Evolutionary conservation across 1,140 invertebrate genomes (phyloP).

Genomic region (Penaeus vannamei): DNA sequence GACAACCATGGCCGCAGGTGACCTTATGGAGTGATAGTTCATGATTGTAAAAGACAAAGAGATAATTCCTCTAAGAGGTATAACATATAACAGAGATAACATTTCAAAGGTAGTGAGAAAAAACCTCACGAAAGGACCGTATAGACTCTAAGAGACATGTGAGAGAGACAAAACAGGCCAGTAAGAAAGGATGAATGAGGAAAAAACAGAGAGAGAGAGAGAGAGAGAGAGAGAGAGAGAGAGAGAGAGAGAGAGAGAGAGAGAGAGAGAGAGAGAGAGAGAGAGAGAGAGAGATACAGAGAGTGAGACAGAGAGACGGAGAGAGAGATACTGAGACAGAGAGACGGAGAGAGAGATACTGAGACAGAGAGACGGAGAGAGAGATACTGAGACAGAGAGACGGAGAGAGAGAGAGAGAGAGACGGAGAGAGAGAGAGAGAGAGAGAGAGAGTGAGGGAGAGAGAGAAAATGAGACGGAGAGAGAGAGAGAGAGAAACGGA

Average conservation of each 20-base stretch:
- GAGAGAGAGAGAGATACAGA: too few relatives aligned
- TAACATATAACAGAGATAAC: slow-evolving; percentile 6
- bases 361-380: slow-evolving; percentile 69
- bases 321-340: slow-evolving; percentile 47
- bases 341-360: neutral
- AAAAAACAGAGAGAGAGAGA: neutral
- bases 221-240: slow-evolving; percentile 48
- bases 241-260: slow-evolving; percentile 65
- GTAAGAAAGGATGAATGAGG: too few relatives aligned
- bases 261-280: slow-evolving; percentile 69
- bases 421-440: slow-evolving; percentile 19
- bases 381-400: slow-evolving; percentile 45
- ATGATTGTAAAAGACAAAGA: slow-evolving; percentile 57
- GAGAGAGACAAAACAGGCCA: slow-evolving; percentile 22
- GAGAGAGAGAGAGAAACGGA: slow-evolving; percentile 14
- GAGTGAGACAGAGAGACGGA: slow-evolving; percentile 68
- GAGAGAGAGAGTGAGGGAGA: neutral
- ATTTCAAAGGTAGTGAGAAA: slow-evolving; percentile 53
- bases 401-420: slow-evolving; percentile 55
- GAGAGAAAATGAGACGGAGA: neutral
- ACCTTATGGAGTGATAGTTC: slow-evolving; percentile 31
- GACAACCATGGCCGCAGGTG: slow-evolving; percentile 5
- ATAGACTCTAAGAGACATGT: neutral
- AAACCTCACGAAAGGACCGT: slow-evolving; percentile 34
- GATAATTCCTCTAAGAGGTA: slow-evolving; percentile 12